Percentiles rank a stretch among this genome's conserved stretches.
Conservation (phyloP, 1,140 invertebrate species). For the Drosophila persimilis region DNA sequence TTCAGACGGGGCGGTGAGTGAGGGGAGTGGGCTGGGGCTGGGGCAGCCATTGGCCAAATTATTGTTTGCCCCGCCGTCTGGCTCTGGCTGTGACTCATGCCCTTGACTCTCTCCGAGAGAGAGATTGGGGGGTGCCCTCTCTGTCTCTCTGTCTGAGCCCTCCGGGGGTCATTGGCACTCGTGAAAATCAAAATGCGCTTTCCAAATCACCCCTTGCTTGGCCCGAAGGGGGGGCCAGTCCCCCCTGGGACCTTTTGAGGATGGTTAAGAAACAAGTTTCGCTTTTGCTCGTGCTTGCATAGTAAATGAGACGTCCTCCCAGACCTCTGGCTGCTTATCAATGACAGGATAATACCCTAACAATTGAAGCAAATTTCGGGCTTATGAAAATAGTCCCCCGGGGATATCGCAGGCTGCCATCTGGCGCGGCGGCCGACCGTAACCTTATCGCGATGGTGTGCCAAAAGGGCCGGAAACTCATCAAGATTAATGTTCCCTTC, state of each 20-base stretch:
- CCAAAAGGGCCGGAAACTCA: constrained; percentile 39
- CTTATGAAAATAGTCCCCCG: constrained; percentile 36
- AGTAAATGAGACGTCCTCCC: constrained; percentile 34
- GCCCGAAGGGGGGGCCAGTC: background rate
- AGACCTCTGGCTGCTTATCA: constrained; percentile 18
- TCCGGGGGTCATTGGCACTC: constrained; percentile 43
- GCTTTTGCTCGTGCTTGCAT: constrained; percentile 34
- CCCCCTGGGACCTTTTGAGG: constrained; percentile 15
- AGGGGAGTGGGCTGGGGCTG: background rate
- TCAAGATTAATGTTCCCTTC: constrained; percentile 34
- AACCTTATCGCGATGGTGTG: constrained; percentile 36
- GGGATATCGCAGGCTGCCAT: constrained; percentile 2
- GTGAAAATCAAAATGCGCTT: constrained; percentile 60
- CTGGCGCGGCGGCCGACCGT: background rate
- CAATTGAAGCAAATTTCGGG: constrained; percentile 44
- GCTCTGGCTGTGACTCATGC: constrained; percentile 36
- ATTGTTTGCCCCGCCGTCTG: constrained; percentile 74
- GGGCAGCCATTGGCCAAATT: constrained; percentile 48
- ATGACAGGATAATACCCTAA: constrained; percentile 57
- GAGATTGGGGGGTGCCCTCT: constrained; percentile 32
- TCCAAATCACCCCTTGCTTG: background rate
- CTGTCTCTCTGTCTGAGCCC: constrained; percentile 24
- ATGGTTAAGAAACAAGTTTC: constrained; percentile 11
- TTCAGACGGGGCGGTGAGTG: constrained; percentile 28
- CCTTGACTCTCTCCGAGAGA: constrained; percentile 37